Conservation (phyloP, 2,113 vertebrate genomes). For the Hylia prasina region DNA sequence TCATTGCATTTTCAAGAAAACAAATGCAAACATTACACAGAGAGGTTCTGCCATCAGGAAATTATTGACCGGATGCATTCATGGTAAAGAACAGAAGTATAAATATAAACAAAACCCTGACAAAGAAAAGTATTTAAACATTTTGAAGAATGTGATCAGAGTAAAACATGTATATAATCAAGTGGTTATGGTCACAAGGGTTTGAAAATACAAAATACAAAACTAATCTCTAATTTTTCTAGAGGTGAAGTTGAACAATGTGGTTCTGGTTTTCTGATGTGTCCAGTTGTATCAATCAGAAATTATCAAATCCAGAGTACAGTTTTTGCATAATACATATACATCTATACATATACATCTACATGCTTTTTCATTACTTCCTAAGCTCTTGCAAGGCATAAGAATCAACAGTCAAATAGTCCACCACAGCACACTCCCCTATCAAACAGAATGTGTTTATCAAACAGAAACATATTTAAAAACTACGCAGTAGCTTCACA, state of each 20-base stretch:
- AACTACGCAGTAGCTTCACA: background rate
- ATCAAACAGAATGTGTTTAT: background rate
- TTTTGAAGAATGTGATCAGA: background rate
- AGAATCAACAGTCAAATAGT: background rate
- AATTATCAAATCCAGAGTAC: background rate
- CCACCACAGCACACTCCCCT: background rate
- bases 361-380: background rate
- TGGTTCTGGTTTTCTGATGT: background rate
- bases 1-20: conserved; percentile 3
- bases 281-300: background rate
- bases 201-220: background rate
- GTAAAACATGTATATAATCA: background rate
- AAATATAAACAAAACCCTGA: background rate
- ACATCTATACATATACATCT: background rate
- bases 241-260: background rate
- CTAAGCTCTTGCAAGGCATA: background rate
- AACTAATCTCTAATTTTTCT: background rate
- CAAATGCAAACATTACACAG: background rate
- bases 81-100: background rate
- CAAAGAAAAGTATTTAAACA: background rate
- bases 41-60: background rate
- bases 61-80: background rate
- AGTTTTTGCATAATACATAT: background rate
- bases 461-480: background rate
- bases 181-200: background rate